phyloP scores from a whole-genome alignment of 53 echinoderm and acorn worm genomes.

The Mesocentrotus franciscanus region DNA sequence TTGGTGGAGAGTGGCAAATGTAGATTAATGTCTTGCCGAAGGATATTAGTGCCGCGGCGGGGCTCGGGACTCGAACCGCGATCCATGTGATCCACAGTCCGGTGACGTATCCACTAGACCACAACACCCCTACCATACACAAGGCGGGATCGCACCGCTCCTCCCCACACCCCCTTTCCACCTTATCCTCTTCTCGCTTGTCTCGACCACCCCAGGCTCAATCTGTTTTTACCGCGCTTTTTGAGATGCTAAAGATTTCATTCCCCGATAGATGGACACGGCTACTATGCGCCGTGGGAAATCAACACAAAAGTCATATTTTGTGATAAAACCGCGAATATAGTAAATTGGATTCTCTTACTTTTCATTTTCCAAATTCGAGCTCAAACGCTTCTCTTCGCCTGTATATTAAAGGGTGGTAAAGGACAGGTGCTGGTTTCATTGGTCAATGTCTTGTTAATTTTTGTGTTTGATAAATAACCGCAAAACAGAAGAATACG shows the following conservation, averaged over 20 bases:
- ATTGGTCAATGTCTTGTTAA: neutral
- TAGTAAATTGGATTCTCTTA: conserved; percentile 14
- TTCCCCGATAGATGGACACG: neutral
- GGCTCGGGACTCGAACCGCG: no score
- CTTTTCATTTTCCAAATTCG: neutral
- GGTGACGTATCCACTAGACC: no score
- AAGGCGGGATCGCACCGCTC: no score
- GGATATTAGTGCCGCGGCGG: no score
- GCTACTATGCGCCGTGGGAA: conserved; percentile 18
- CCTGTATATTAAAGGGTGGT: neutral
- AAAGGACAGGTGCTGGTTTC: no score
- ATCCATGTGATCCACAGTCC: no score
- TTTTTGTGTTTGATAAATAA: neutral
- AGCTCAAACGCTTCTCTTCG: neutral
- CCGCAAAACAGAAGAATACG: no score
- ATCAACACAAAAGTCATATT: conserved; percentile 55
- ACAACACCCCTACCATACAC: no score
- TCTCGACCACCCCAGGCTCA: neutral
- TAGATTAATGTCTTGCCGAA: no score
- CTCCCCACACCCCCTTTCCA: no score
- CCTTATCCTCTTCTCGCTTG: neutral
- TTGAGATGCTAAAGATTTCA: neutral
- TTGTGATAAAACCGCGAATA: conserved; percentile 9
- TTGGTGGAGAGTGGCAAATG: no score
- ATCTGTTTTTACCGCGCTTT: conserved; percentile 13